A percentile compares a stretch with the other conserved stretches of the same genome.
Conservation (phyloP, 2,113 vertebrate genomes). For the Isichthys henryi region DNA sequence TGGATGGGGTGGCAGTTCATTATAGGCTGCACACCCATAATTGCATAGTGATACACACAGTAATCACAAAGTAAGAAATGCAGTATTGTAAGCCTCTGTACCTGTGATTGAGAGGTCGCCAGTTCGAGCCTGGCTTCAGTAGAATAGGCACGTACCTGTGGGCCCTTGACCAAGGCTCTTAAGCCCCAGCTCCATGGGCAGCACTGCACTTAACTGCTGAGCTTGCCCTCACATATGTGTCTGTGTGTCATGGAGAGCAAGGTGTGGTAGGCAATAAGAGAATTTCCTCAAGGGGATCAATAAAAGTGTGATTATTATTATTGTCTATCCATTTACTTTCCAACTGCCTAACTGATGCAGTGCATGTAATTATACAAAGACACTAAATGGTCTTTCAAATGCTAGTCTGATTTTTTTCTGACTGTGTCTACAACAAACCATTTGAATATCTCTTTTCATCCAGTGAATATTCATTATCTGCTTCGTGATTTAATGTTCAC, state of each 20-base stretch:
- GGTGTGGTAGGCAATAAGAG: neutral
- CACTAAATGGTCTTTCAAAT: neutral
- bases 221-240: neutral
- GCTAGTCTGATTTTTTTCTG: neutral
- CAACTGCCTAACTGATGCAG: neutral
- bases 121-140: neutral
- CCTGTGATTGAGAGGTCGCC: neutral
- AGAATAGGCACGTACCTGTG: neutral
- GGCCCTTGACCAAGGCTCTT: neutral
- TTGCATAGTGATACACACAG: neutral
- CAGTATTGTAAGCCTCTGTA: neutral
- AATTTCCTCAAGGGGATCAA: neutral
- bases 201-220: neutral
- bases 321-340: neutral
- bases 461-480: constrained; percentile 6
- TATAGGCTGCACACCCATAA: neutral
- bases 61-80: neutral
- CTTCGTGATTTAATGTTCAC: neutral
- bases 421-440: neutral
- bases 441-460: neutral
- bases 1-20: neutral
- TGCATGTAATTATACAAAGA: neutral
- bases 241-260: neutral
- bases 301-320: neutral
- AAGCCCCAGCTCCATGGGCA: neutral